Base-by-base conservation (phyloP, 2,113 vertebrate genomes). In the Pygathrix nemaeus region DNA sequence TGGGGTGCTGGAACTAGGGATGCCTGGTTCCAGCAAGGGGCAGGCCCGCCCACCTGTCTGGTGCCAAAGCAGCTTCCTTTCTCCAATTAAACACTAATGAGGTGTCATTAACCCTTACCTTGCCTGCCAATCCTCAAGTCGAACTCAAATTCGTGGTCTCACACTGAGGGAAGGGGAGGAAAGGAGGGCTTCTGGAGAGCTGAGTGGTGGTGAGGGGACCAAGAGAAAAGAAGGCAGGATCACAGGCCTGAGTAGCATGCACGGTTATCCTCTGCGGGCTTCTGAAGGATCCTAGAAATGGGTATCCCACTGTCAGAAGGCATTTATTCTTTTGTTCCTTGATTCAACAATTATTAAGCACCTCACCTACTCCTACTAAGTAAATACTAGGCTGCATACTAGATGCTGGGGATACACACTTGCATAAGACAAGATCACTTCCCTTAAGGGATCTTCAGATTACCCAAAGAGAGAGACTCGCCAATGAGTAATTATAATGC, bases 81-180 rank as follows among this genome's bases (percentile, higher is more conserved):
- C 97, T 90, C 94, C 97, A 97, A 96, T 98, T 97, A 98, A 97
- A 88, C 95, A 92, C 92, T 97, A 98, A 98, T 97, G 96, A 98
- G 92, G 92, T 97, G 90, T 96, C 94, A 97, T 98, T 98, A 98
- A 97, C 97, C 97, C 98, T 95, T 96, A 52, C 96, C 32, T 92
- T 64, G 90, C 97, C 96, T 95, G 32, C 92, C 91, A 94, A 88
- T 93, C 90, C 75, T 92, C 95, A 78, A 48, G 88, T 93, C 76
- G 81, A 85, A 68, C 90, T 90, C 75, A 55, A 23, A 96, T 76
- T 95, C 84, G 32, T 30, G 84, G 87, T 92, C 78, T 95, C 70
- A 66, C 87, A 57, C 57, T 40, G 70, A 89, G 66, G 27, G 48
- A 45, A 85, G 50, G n/a, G 20, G 38, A 18, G 18, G 40, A 40